Conservation (phyloP, 2,113 vertebrate species). For the Siniperca knerii region DNA sequence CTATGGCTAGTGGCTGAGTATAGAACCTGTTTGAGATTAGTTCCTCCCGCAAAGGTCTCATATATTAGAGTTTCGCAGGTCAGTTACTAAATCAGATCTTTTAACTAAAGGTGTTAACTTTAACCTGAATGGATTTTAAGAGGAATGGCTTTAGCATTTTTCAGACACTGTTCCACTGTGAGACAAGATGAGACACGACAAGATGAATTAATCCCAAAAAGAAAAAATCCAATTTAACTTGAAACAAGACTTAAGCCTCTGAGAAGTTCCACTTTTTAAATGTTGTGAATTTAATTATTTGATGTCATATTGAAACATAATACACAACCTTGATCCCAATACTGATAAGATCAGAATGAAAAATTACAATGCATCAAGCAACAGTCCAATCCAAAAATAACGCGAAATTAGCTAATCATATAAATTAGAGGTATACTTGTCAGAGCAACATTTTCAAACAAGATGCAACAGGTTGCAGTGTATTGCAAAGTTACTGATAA, state of each 20-base stretch:
- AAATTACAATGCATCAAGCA: background rate
- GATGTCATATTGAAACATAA: background rate
- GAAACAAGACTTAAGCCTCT: background rate
- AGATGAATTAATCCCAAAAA: background rate
- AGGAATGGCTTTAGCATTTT: background rate
- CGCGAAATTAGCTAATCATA: too few relatives aligned
- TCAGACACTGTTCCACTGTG: background rate
- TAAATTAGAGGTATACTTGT: background rate
- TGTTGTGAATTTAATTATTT: background rate
- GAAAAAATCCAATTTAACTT: background rate
- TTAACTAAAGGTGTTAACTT: background rate
- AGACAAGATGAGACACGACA: background rate
- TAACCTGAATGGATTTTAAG: background rate
- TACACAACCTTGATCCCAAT: too few relatives aligned
- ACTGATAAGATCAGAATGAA: background rate
- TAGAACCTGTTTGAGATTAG: background rate
- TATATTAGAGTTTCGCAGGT: background rate
- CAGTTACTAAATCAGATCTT: background rate
- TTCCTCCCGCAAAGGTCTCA: background rate
- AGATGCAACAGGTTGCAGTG: slow-evolving; percentile 22
- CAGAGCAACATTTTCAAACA: background rate
- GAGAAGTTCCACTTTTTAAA: background rate
- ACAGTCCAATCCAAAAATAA: background rate
- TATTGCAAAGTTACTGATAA: slow-evolving; percentile 6
- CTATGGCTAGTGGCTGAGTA: background rate